These are phyloP conservation scores for Haliclona indistincta DNA, from an alignment of 37 sponge, comb jelly and placozoan species.

Conservation along the genomic window DNA sequence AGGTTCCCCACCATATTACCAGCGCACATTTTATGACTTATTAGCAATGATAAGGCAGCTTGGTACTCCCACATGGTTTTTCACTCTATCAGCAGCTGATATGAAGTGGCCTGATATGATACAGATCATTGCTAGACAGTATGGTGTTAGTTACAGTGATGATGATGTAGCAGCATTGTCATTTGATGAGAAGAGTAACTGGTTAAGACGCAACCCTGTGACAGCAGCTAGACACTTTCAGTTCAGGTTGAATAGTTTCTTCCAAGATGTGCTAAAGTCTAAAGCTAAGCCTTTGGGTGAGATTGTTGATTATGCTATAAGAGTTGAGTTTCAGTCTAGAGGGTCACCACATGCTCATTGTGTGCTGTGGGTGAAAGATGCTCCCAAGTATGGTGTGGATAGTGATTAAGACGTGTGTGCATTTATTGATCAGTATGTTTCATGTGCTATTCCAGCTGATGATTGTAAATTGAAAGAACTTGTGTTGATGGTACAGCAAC, in stretches of 20 bases:
- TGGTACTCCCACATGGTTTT: constrained; percentile 27
- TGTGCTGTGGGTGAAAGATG: constrained; percentile 3
- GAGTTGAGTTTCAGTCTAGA: constrained; percentile 20
- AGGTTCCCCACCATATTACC: constrained; percentile 10
- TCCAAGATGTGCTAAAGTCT: constrained; percentile 4
- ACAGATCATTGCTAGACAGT: constrained; percentile 22
- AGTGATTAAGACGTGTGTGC: background rate
- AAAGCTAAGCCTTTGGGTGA: constrained; percentile 12
- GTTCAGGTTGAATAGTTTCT: constrained; percentile 7
- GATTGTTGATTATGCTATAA: constrained; percentile 5
- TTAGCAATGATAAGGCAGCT: constrained; percentile 21
- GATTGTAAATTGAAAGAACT: background rate
- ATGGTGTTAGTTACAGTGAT: background rate
- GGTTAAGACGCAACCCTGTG: constrained; percentile 14
- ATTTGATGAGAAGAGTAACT: constrained; percentile 7
- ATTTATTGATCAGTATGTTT: constrained; percentile 12
- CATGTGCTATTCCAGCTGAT: constrained; percentile 12
- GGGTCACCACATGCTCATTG: constrained; percentile 29
- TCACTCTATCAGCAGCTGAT: constrained; percentile 13
- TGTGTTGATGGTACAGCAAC: background rate
- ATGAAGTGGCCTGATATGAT: constrained; percentile 17
- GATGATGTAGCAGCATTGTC: background rate
- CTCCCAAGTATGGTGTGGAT: constrained; percentile 7
- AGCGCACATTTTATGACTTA: constrained; percentile 12
- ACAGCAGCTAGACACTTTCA: constrained; percentile 34